Conservation (phyloP, 2,888 invertebrate species). For the Saturnia japonica region DNA sequence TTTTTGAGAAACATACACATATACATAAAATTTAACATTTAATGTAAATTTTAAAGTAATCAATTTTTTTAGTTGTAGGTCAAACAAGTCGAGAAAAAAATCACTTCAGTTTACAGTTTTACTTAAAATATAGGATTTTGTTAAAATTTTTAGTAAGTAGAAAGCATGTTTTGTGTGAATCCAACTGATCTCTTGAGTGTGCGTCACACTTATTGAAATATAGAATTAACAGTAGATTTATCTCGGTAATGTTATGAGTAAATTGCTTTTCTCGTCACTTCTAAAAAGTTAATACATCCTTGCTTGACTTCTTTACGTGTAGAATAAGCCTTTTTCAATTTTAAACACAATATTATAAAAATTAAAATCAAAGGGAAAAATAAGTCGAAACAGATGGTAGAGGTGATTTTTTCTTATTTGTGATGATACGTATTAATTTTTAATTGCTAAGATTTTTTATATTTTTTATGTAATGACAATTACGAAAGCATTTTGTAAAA, state of each 20-base stretch:
- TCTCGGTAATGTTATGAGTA: not conserved
- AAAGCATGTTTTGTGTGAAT: not conserved
- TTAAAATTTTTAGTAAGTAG: not conserved
- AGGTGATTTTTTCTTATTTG: slow-evolving; percentile 6
- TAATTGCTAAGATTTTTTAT: slow-evolving; percentile 1
- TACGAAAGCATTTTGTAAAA: slow-evolving; percentile 6
- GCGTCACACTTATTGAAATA: not conserved
- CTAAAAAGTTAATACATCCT: not conserved
- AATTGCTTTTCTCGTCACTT: not conserved
- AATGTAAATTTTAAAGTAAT: too few species aligned
- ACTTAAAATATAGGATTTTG: not conserved
- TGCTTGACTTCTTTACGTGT: not conserved
- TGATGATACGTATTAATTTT: slow-evolving; percentile 10
- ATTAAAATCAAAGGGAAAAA: not conserved
- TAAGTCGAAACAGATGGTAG: not conserved
- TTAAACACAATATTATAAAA: not conserved
- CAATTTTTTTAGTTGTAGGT: too few species aligned
- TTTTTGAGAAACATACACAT: not conserved
- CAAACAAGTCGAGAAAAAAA: not conserved
- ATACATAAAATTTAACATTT: not conserved
- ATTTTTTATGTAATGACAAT: slow-evolving; percentile 3
- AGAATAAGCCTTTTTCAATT: not conserved
- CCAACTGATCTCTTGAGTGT: not conserved
- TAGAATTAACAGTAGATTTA: not conserved
- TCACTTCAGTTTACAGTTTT: not conserved